Base-by-base conservation (phyloP, 2,797 vertebrate species). In the Sternarchorhynchus goeldii region DNA sequence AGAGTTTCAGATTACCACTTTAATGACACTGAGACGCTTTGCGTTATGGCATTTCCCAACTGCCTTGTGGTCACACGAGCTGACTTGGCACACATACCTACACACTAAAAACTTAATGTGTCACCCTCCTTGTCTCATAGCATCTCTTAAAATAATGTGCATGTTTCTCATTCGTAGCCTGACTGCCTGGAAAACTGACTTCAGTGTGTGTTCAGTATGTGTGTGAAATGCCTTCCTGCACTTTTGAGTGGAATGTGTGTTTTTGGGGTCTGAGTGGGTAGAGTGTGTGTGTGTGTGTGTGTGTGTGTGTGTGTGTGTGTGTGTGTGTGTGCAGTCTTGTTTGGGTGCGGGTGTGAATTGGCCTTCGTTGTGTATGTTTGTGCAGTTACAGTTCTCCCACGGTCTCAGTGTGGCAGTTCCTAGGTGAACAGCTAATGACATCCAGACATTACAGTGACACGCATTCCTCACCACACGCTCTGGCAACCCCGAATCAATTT, bases 391-490 rank as follows among this genome's bases (percentile, higher is more conserved):
- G 59, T 76, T 88, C 87, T 86, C 79, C 82, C 82, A 81, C 81
- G 77, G 85, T 83, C 86, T 74, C 7, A 81, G 85, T 69, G 82
- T 72, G 88, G 82, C 86, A 86, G 86, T 87, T 82, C 85, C 88
- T 78, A 82, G 85, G 88, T 82, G 87, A 87, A 90, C 85, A 89
- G 81, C 86, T 93, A 92, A 92, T 88, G 86, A 89, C 88, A 89
- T 88, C 88, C 89, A 92, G 89, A 90, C 85, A 60, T 75, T 25
- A 73, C 66, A 76, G 78, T 80, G 78, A 80, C 78, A 80, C 71
- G 83, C 89, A 90, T 91, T 93, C 89, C 90, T 85, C 81, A 80
- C 84, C 87, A 75, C 82, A 84, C 85, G 82, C 78, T 81, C 84
- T 77, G 84, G 85, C 57, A 85, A 85, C 86, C 87, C 82, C 79